These are phyloP conservation scores for Phainopepla nitens DNA, from an alignment of 2,113 vertebrate species.

Conservation along the genomic window DNA sequence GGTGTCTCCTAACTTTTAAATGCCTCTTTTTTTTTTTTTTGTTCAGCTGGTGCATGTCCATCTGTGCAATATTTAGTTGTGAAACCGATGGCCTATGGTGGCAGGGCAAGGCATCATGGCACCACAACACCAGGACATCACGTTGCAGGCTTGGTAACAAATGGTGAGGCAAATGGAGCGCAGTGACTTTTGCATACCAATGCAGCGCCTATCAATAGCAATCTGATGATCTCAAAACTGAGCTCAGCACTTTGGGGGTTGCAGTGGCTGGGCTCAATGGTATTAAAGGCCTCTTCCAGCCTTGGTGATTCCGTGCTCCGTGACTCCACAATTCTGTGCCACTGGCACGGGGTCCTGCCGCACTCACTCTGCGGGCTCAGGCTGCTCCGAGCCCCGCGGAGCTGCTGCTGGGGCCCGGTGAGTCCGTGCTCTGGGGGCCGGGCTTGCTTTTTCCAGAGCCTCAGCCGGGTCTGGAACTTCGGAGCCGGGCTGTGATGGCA, in stretches of 20 bases:
- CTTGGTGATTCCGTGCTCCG: fast-evolving
- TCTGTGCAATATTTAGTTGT: background rate
- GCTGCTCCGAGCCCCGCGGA: fast-evolving
- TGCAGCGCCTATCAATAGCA: fast-evolving
- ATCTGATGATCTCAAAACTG: fast-evolving
- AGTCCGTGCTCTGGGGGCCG: fast-evolving
- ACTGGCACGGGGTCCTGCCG: fast-evolving
- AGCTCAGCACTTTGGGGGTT: fast-evolving
- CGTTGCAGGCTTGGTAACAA: background rate
- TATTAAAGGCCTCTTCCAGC: background rate
- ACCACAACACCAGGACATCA: background rate
- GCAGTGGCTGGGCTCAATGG: background rate
- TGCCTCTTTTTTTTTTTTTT: background rate
- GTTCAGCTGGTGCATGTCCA: background rate
- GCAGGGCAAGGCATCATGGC: background rate
- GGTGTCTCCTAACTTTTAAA: background rate
- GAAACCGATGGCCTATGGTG: background rate
- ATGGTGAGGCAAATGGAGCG: fast-evolving
- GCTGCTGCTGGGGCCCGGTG: fast-evolving
- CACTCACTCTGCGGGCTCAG: fast-evolving
- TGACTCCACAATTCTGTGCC: fast-evolving
- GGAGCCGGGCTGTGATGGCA: background rate
- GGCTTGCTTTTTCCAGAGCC: fast-evolving
- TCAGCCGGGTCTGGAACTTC: fast-evolving
- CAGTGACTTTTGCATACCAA: background rate